Evolutionary conservation across 2,113 vertebrate species (phyloP).

Genomic region (Lampris megalopsis): DNA sequence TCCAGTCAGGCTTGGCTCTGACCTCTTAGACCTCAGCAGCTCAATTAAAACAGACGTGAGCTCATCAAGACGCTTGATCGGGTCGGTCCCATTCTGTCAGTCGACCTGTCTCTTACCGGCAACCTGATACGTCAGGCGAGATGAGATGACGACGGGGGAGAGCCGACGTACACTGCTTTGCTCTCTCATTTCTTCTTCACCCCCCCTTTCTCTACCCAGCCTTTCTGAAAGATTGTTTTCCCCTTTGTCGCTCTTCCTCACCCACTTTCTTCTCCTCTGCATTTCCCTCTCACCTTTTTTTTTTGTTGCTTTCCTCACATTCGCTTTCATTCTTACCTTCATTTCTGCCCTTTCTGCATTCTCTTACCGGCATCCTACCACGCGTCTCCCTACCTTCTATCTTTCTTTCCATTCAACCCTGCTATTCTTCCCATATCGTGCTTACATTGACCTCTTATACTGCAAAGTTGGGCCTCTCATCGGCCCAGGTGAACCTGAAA

Average conservation of each 20-base stretch:
- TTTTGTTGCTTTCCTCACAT: background rate
- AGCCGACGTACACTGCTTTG: background rate
- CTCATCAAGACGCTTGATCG: constrained; percentile 54
- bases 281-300: background rate
- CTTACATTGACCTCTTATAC: background rate
- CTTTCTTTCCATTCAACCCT: background rate
- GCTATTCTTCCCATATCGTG: background rate
- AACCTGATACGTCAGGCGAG: constrained; percentile 62
- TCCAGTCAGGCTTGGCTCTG: background rate
- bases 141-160: constrained; percentile 61
- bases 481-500: background rate
- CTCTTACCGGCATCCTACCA: background rate
- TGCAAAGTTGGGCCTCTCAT: background rate
- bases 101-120: constrained; percentile 38
- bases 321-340: background rate
- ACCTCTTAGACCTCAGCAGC: constrained; percentile 34
- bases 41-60: constrained; percentile 61
- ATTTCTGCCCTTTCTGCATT: background rate
- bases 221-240: background rate
- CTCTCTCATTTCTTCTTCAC: background rate
- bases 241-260: background rate
- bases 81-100: constrained; percentile 74
- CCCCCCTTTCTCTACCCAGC: background rate
- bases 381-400: background rate
- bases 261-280: background rate